phyloP scores from a whole-genome alignment of 1,140 invertebrate species.

The Drosophila sproati region DNA sequence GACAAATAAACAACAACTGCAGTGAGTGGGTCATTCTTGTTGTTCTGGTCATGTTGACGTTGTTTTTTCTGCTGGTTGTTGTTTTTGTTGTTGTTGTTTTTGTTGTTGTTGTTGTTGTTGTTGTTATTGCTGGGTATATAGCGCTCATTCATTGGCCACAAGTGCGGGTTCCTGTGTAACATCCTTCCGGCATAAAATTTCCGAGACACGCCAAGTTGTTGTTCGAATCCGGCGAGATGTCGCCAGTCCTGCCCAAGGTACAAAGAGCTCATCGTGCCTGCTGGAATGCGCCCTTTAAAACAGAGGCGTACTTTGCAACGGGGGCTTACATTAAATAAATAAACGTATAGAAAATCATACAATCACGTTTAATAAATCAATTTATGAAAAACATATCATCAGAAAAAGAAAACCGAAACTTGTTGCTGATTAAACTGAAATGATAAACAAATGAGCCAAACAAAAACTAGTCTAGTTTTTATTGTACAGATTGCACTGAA shows the following conservation, averaged over 20 bases:
- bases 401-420: too few species aligned
- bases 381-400: too few species aligned
- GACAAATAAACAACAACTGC: slow-evolving; percentile 1
- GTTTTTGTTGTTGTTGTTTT: too few species aligned
- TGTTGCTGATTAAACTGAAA: too few species aligned
- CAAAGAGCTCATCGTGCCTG: slow-evolving; percentile 13
- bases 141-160: slow-evolving; percentile 53
- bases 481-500: too few species aligned
- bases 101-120: slow-evolving; percentile 25
- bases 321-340: not conserved
- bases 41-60: slow-evolving; percentile 7
- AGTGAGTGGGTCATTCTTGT: slow-evolving; percentile 39
- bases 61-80: not conserved
- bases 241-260: slow-evolving; percentile 15
- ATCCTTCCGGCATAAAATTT: slow-evolving; percentile 68
- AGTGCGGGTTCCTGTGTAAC: slow-evolving; percentile 63
- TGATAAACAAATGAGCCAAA: too few species aligned
- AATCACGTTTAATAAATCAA: too few species aligned
- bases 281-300: not conserved
- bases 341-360: too few species aligned
- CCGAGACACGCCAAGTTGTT: slow-evolving; percentile 44
- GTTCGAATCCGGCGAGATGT: slow-evolving; percentile 7
- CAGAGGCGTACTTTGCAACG: slow-evolving; percentile 1
- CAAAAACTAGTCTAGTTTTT: too few species aligned
- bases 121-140: slow-evolving; percentile 32